A percentile compares a stretch with the other conserved stretches of the same genome.
These are phyloP conservation scores for Siniperca chuatsi DNA, from an alignment of 2,113 vertebrate genomes.

Conservation along the genomic window DNA sequence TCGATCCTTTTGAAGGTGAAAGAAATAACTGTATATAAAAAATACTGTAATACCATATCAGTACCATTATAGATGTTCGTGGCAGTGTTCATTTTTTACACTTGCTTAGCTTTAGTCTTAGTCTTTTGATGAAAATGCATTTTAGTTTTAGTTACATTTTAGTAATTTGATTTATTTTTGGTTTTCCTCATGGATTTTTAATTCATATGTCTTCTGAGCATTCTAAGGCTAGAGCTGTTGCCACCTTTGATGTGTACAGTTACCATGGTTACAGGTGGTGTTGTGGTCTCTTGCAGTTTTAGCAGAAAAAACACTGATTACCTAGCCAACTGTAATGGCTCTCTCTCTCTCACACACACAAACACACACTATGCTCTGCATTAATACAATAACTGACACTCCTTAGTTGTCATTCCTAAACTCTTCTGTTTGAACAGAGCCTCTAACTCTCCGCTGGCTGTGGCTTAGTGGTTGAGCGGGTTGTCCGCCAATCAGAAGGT, in stretches of 20 bases:
- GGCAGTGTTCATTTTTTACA: background rate
- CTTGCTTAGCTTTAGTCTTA: background rate
- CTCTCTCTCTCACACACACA: background rate
- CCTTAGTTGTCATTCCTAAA: background rate
- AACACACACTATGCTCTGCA: background rate
- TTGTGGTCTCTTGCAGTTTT: no score
- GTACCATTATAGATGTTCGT: background rate
- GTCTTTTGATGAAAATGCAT: background rate
- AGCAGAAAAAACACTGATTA: background rate
- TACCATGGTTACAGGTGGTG: no score
- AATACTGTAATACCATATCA: no score
- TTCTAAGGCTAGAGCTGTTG: background rate
- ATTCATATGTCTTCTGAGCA: background rate
- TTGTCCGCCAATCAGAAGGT: no score
- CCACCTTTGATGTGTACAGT: background rate
- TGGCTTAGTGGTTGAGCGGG: no score
- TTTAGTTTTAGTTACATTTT: background rate
- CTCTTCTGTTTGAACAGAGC: background rate
- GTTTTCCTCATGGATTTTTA: background rate
- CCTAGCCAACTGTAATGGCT: background rate
- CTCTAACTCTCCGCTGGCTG: background rate
- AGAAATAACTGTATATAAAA: background rate
- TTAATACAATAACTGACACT: background rate
- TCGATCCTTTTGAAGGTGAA: slow-evolving; percentile 36
- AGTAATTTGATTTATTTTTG: background rate